Percentiles rank a stretch among this genome's conserved stretches.
phyloP scores from a whole-genome alignment of 2,888 invertebrate species.

The Pogonocherus hispidulus region DNA sequence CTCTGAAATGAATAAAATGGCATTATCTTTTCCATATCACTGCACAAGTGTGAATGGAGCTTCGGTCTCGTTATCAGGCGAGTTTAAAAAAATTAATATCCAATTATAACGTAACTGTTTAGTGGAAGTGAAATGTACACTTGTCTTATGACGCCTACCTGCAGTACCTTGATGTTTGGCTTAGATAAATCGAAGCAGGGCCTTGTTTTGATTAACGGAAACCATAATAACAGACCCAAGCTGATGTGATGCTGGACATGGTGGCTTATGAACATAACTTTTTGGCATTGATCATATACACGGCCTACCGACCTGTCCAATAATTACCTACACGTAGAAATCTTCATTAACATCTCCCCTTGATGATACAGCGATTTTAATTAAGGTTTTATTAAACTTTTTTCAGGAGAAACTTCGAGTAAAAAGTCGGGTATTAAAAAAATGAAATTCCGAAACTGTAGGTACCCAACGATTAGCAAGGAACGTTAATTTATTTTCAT shows the following conservation, averaged over 20 bases:
- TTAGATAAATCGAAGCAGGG: conserved; percentile 51
- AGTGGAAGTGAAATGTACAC: conserved; percentile 45
- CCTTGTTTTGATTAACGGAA: conserved; percentile 50
- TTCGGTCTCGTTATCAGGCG: conserved; percentile 15
- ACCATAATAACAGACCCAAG: conserved; percentile 49
- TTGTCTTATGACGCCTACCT: conserved; percentile 44
- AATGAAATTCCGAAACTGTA: conserved; percentile 14
- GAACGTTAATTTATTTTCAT: conserved; percentile 21
- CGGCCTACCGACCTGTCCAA: conserved; percentile 33
- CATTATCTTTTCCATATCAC: background rate
- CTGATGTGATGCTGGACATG: conserved; percentile 37
- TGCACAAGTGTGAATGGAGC: background rate
- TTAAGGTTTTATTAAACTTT: conserved; percentile 15
- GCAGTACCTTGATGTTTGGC: conserved; percentile 42
- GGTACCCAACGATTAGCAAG: conserved; percentile 12
- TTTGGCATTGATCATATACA: conserved; percentile 45
- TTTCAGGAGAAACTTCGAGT: background rate
- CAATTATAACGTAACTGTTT: conserved; percentile 48
- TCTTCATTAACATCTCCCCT: conserved; percentile 31
- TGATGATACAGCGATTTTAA: conserved; percentile 23
- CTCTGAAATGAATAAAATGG: no score
- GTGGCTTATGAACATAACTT: conserved; percentile 49
- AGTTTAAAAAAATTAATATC: conserved; percentile 32
- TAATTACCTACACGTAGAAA: conserved; percentile 33
- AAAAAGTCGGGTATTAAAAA: conserved; percentile 11